Percentiles rank a stretch among this genome's conserved stretches.
phyloP scores from a whole-genome alignment of 2,888 invertebrate species.

The Electrophaes corylata region DNA sequence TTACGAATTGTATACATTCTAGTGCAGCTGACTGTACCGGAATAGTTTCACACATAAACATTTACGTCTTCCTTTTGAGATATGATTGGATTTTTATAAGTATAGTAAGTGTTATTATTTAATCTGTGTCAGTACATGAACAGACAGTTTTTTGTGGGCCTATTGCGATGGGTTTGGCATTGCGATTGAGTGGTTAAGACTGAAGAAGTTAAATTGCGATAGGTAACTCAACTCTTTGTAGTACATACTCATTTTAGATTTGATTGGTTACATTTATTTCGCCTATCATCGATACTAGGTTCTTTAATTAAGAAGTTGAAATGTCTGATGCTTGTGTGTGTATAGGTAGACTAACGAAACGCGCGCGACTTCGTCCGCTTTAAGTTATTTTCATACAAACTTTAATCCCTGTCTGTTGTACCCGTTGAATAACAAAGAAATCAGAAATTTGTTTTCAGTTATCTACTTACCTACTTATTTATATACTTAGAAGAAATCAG shows the following conservation, averaged over 20 bases:
- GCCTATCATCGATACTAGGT: neutral
- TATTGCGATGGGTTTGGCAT: slow-evolving; percentile 26
- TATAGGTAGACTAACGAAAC: too few species aligned
- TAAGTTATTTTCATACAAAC: too few species aligned
- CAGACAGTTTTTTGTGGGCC: slow-evolving; percentile 35
- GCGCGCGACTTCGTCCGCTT: too few species aligned
- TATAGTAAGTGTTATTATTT: slow-evolving; percentile 17
- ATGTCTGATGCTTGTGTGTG: too few species aligned
- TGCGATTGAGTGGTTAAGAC: slow-evolving; percentile 46
- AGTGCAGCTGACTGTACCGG: too few species aligned
- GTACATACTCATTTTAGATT: too few species aligned
- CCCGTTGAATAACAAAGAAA: too few species aligned
- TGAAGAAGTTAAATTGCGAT: slow-evolving; percentile 28
- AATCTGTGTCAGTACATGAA: slow-evolving; percentile 29
- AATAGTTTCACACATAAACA: slow-evolving; percentile 34
- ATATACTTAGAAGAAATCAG: too few species aligned
- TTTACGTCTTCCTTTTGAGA: slow-evolving; percentile 37
- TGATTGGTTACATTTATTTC: slow-evolving; percentile 15
- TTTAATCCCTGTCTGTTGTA: too few species aligned
- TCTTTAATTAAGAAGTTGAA: neutral
- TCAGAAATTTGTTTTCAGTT: too few species aligned
- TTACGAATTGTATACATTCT: too few species aligned
- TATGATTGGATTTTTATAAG: slow-evolving; percentile 41
- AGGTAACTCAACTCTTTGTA: slow-evolving; percentile 12
- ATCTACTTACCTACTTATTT: too few species aligned